Conservation (phyloP, 2,797 vertebrate species). For the Hypotaenidia philippensis region DNA sequence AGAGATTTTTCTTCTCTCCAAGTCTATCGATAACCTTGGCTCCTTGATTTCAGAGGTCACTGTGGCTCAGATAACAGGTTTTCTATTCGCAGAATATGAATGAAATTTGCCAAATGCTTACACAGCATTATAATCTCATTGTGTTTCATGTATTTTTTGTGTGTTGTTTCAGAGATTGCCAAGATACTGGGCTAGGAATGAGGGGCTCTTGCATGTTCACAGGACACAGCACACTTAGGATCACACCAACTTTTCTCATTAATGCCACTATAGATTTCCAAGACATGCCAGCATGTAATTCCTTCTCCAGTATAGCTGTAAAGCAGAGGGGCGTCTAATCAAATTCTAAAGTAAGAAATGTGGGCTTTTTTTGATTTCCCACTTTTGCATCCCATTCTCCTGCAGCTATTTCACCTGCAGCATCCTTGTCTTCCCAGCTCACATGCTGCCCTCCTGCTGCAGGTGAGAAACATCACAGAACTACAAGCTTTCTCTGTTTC, state of each 20-base stretch:
- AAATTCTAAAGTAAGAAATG: background rate
- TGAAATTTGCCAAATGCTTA: background rate
- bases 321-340: background rate
- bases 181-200: background rate
- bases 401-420: background rate
- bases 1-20: background rate
- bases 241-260: background rate
- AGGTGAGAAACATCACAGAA: background rate
- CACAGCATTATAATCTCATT: background rate
- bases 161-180: background rate
- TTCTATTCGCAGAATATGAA: conserved; percentile 14
- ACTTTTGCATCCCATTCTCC: background rate
- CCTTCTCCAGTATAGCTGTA: background rate
- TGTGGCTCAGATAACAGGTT: background rate
- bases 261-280: background rate
- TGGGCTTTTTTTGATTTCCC: background rate
- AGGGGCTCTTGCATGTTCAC: background rate
- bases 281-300: background rate
- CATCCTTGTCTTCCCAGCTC: background rate
- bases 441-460: background rate
- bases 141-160: background rate
- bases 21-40: background rate
- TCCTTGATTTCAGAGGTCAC: background rate
- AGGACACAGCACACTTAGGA: background rate
- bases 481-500: background rate